Conservation (phyloP, 2,113 vertebrate genomes). For the Cyanocitta stelleri region DNA sequence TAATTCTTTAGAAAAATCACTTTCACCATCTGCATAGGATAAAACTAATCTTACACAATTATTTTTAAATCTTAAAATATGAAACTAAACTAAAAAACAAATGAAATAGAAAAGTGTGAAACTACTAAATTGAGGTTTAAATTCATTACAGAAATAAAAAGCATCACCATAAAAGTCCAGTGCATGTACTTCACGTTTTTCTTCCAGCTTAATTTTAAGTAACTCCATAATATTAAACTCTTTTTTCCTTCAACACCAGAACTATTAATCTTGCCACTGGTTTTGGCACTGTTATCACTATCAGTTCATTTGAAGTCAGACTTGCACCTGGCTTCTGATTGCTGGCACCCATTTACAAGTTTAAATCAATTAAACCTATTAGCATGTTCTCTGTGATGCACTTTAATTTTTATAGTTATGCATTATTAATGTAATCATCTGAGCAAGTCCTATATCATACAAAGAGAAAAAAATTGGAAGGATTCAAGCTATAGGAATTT, state of each 20-base stretch:
- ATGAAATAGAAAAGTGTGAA: background rate
- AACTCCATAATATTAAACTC: background rate
- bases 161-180: background rate
- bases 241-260: conserved; percentile 3
- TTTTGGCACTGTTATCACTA: conserved; percentile 4
- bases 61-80: background rate
- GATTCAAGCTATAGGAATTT: background rate
- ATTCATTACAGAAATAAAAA: background rate
- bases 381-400: conserved; percentile 51
- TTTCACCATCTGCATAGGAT: background rate
- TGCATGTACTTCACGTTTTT: background rate
- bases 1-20: background rate
- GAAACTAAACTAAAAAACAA: background rate
- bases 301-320: conserved; percentile 48
- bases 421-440: conserved; percentile 78
- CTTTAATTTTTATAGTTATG: conserved; percentile 68
- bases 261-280: conserved; percentile 31
- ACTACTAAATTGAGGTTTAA: background rate
- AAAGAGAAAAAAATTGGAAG: conserved; percentile 46
- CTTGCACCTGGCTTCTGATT: conserved; percentile 64
- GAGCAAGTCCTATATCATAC: background rate
- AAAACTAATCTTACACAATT: background rate
- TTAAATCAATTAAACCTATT: conserved; percentile 71
- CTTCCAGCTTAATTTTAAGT: conserved; percentile 13
- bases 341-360: conserved; percentile 60